A percentile compares a stretch with the other conserved stretches of the same genome.
Evolutionary conservation across 1,140 invertebrate genomes (phyloP).

Genomic region (Drosophila nebulosa): DNA sequence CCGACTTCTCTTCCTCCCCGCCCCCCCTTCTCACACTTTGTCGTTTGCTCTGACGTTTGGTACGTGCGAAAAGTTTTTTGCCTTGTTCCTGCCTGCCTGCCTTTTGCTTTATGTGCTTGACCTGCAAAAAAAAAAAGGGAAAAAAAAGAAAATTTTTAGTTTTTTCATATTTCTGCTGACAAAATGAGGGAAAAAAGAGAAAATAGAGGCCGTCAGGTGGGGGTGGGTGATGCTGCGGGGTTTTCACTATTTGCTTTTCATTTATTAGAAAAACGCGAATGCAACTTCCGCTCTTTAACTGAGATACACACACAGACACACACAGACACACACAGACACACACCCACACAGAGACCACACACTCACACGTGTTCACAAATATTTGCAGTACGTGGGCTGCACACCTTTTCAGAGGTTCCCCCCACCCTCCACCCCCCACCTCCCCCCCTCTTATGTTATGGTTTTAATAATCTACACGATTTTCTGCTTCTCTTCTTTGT

Average conservation of each 20-base stretch:
- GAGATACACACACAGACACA: constrained; percentile 27
- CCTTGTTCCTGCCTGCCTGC: constrained; percentile 16
- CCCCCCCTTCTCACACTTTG: no score
- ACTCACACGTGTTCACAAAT: constrained; percentile 76
- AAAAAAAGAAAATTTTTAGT: constrained; percentile 23
- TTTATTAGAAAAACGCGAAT: constrained; percentile 69
- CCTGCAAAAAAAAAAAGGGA: constrained; percentile 36
- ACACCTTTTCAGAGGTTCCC: constrained; percentile 44
- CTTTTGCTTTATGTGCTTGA: constrained; percentile 26
- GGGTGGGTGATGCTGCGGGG: neutral
- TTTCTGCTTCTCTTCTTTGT: constrained; percentile 7
- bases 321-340: constrained; percentile 46
- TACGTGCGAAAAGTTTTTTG: constrained; percentile 64
- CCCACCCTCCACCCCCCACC: neutral
- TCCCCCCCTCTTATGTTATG: constrained; percentile 23
- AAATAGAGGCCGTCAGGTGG: neutral
- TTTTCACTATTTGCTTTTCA: constrained; percentile 68
- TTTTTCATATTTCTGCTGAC: constrained; percentile 60
- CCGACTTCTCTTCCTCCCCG: neutral
- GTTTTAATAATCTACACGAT: constrained; percentile 60
- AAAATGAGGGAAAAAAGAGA: neutral
- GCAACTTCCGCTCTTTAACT: constrained; percentile 24
- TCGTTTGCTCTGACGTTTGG: constrained; percentile 8
- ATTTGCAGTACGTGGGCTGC: constrained; percentile 70
- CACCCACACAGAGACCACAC: constrained; percentile 39